phyloP scores from a whole-genome alignment of 1,140 invertebrate genomes.

The Neodiprion pinetum region DNA sequence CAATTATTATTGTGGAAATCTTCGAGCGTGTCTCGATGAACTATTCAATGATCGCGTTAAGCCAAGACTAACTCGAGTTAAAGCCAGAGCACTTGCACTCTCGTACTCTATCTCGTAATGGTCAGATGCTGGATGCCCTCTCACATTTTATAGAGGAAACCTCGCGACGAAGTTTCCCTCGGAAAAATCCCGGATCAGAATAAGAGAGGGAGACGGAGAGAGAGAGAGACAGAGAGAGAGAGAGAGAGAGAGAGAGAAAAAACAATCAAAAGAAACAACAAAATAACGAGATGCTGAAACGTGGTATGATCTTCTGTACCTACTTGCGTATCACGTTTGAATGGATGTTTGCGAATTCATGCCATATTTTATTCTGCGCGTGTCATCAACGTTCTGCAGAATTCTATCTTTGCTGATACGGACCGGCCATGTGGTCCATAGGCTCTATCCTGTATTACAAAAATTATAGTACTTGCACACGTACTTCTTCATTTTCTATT shows the following conservation, averaged over 20 bases:
- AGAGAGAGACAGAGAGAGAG: too few species aligned
- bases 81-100: background rate
- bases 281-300: background rate
- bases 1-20: too few species aligned
- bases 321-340: background rate
- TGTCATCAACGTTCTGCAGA: background rate
- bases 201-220: background rate
- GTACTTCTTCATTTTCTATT: too few species aligned
- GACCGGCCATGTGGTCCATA: too few species aligned
- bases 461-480: too few species aligned
- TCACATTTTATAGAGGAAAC: slow-evolving; percentile 42
- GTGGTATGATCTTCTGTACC: background rate
- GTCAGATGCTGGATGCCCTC: slow-evolving; percentile 42
- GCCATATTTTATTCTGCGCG: background rate
- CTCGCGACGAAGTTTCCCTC: slow-evolving; percentile 32
- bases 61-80: background rate
- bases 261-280: background rate
- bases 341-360: background rate
- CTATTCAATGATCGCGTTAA: too few species aligned
- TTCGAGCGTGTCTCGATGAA: too few species aligned
- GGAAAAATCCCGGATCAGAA: slow-evolving; percentile 33
- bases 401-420: too few species aligned
- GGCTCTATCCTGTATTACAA: too few species aligned
- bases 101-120: slow-evolving; percentile 32
- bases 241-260: too few species aligned